phyloP scores from a whole-genome alignment of 1,140 invertebrate species.

The Coelopa frigida region DNA sequence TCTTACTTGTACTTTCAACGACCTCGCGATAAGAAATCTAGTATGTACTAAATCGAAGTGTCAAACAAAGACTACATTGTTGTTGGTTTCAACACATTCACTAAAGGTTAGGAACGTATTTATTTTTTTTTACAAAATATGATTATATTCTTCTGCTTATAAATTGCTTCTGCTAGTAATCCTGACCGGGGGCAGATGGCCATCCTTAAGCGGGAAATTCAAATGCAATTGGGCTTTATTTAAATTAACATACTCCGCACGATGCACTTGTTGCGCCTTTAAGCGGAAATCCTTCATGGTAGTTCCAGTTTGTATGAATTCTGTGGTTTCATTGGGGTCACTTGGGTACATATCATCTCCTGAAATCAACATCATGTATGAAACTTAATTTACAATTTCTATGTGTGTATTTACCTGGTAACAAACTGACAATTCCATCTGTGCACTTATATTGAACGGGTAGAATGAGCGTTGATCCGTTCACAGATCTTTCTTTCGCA shows the following conservation, averaged over 20 bases:
- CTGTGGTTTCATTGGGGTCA: constrained; percentile 18
- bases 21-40: too few species aligned
- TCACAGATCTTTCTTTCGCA: constrained; percentile 20
- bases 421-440: constrained; percentile 33
- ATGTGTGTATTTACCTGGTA: constrained; percentile 29
- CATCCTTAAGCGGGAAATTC: too few species aligned
- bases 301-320: constrained; percentile 16
- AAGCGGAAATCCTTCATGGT: constrained; percentile 18
- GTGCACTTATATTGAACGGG: constrained; percentile 45
- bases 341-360: constrained; percentile 40
- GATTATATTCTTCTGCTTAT: too few species aligned
- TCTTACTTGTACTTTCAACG: too few species aligned
- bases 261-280: constrained; percentile 25
- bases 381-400: not conserved
- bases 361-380: not conserved
- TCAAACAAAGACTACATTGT: too few species aligned
- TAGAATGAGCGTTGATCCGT: constrained; percentile 43
- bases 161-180: too few species aligned
- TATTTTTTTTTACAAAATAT: too few species aligned
- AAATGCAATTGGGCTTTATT: too few species aligned
- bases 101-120: too few species aligned
- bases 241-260: constrained; percentile 29
- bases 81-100: too few species aligned
- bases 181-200: too few species aligned
- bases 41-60: too few species aligned